phyloP scores from a whole-genome alignment of 2,797 vertebrate species.

The Xenopus petersii region DNA sequence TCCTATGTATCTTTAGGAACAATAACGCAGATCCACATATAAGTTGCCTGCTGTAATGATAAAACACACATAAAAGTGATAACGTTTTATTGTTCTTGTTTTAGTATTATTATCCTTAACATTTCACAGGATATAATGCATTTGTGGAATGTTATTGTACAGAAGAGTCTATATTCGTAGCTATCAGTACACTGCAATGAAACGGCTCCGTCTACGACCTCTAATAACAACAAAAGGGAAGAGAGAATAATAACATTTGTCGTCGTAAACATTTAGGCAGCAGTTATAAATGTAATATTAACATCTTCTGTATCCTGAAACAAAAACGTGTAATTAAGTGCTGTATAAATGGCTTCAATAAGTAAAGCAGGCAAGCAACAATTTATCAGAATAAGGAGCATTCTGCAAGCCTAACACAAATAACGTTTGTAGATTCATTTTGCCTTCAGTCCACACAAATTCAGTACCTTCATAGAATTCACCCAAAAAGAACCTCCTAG shows the following conservation, averaged over 20 bases:
- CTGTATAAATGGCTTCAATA: slow-evolving; percentile 25
- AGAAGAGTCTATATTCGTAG: too few relatives aligned
- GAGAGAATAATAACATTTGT: slow-evolving; percentile 27
- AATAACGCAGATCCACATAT: too few relatives aligned
- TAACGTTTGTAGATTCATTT: slow-evolving; percentile 5
- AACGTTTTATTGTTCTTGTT: too few relatives aligned
- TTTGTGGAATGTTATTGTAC: too few relatives aligned
- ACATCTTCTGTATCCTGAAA: slow-evolving; percentile 22
- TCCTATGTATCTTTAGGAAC: too few relatives aligned
- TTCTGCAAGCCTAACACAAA: not conserved
- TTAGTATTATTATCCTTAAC: too few relatives aligned
- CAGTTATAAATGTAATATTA: slow-evolving; percentile 19
- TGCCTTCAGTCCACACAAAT: slow-evolving; percentile 6
- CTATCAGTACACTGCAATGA: too few relatives aligned
- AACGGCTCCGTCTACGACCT: too few relatives aligned
- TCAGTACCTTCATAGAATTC: not conserved
- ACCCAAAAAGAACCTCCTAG: not conserved
- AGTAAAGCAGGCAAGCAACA: slow-evolving; percentile 14
- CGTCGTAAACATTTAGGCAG: slow-evolving; percentile 26
- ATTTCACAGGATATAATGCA: too few relatives aligned
- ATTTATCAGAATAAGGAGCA: slow-evolving; percentile 29
- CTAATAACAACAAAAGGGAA: slow-evolving; percentile 15
- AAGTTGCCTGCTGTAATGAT: too few relatives aligned
- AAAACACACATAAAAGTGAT: too few relatives aligned
- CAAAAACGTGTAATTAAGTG: slow-evolving; percentile 31